Evolutionary conservation across 2,888 invertebrate species (phyloP), one percentile per base, ranked within the genome.

Genomic region (Dioctria rufipes): DNA sequence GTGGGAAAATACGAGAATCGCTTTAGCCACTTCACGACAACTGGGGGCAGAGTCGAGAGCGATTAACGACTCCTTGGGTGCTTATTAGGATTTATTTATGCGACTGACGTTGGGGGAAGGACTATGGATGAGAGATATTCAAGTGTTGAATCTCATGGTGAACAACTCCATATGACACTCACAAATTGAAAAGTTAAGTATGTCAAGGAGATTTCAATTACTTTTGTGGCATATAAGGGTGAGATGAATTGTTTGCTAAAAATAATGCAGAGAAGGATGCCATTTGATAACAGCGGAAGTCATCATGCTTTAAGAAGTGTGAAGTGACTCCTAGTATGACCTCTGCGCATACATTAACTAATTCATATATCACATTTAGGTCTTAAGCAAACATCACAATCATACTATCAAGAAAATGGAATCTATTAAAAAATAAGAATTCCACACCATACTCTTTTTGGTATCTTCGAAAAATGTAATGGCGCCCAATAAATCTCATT

Each of bases 401-500:
- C n/a, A 40, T 58, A 11, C 39, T 40, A 42, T 73, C 5, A n/a
- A 2, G 25, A 51, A 42, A 40, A 51, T 8, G 61, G 25, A 73
- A 73, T n/a, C 60, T 73, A 73, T 73, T 73, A 58, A 73, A 67
- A 73, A 73, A 58, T 54, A 60, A 73, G 60, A 13, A 11, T 42
- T 73, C 73, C 43, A 8, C 25, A 25, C 37, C 25, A 69, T 46
- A 54, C 11, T 54, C 54, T 54, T 25, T 25, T 25, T n/a, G 6
- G 61, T 51, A 39, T 78, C 6, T 60, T 42, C 65, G 40, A 51
- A 42, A 80, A 80, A 67, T 49, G 71, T 8, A 77, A 78, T 73
- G 81, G 81, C 80, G 81, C 81, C 81, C 71, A 80, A 81, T 81
- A 81, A 81, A 81, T 81, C 78, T 81, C 67, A 80, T 81, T 81